These are phyloP conservation scores for Halichoeres trimaculatus DNA, from an alignment of 2,113 vertebrate genomes.

Conservation along the genomic window DNA sequence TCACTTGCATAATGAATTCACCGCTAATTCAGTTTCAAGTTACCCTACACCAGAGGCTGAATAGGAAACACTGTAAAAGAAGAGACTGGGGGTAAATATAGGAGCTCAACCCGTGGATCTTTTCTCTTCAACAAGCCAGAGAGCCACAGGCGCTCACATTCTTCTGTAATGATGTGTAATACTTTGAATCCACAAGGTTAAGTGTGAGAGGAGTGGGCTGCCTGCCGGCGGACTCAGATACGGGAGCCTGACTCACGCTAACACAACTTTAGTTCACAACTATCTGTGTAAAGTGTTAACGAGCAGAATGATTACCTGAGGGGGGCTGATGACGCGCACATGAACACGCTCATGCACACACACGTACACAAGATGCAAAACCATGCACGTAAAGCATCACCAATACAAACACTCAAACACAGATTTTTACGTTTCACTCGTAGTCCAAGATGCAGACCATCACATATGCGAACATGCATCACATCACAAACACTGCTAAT, in stretches of 20 bases:
- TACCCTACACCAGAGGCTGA: slow-evolving; percentile 37
- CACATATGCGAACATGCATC: neutral
- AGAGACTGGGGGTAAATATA: slow-evolving; percentile 34
- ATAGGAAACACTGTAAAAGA: slow-evolving; percentile 43
- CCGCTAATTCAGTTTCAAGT: slow-evolving; percentile 46
- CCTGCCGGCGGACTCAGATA: slow-evolving; percentile 41
- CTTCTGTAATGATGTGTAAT: slow-evolving; percentile 65
- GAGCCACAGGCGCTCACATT: slow-evolving; percentile 59
- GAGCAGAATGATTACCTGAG: slow-evolving; percentile 33
- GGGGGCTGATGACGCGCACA: neutral
- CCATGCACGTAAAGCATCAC: slow-evolving; percentile 2
- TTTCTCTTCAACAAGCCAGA: slow-evolving; percentile 48
- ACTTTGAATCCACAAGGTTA: slow-evolving; percentile 65
- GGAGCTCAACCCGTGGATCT: slow-evolving; percentile 46
- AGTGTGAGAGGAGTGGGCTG: slow-evolving; percentile 49
- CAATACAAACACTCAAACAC: slow-evolving; percentile 27
- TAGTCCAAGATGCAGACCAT: slow-evolving; percentile 3
- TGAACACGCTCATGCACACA: neutral
- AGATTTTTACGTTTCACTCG: neutral
- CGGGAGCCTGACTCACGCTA: slow-evolving; percentile 35
- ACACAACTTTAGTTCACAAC: slow-evolving; percentile 42
- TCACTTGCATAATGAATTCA: slow-evolving; percentile 59
- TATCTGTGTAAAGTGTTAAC: slow-evolving; percentile 41
- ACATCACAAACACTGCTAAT: neutral
- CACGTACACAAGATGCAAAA: neutral